Conservation (phyloP, 2,888 invertebrate genomes). For the Limnephilus auricula region DNA sequence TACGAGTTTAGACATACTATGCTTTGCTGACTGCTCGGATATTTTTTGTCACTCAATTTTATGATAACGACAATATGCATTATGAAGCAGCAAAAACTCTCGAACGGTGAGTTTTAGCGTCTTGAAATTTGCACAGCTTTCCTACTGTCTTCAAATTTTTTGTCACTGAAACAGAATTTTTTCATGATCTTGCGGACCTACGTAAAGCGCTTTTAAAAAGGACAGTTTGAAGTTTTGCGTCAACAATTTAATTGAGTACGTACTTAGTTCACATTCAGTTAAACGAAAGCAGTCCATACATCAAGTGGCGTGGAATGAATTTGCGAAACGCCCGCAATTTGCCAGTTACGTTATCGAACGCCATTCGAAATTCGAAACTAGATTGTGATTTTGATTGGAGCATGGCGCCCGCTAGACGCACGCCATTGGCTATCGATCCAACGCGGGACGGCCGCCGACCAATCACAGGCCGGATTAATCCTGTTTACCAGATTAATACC, state of each 20-base stretch:
- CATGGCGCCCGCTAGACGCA: slow-evolving; percentile 43
- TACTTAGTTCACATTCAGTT: background rate
- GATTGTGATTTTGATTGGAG: slow-evolving; percentile 45
- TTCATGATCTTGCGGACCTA: too few species aligned
- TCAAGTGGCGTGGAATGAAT: slow-evolving; percentile 23
- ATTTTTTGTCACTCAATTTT: too few species aligned
- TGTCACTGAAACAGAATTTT: too few species aligned
- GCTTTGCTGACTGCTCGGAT: too few species aligned
- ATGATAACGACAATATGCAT: too few species aligned
- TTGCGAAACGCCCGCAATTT: slow-evolving; percentile 31
- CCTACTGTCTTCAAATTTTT: too few species aligned
- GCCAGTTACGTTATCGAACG: slow-evolving; percentile 31
- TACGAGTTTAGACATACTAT: too few species aligned
- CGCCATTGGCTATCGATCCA: slow-evolving; percentile 36
- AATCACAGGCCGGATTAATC: background rate
- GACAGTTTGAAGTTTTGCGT: too few species aligned
- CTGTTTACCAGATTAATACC: background rate
- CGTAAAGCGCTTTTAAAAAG: too few species aligned
- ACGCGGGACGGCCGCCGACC: background rate
- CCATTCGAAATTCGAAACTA: slow-evolving; percentile 34
- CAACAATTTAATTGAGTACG: background rate
- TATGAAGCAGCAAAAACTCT: too few species aligned
- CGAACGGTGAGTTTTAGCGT: too few species aligned
- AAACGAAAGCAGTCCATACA: background rate
- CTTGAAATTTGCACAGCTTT: too few species aligned